phyloP scores from a whole-genome alignment of 2,888 invertebrate genomes.

The Drosophila kambysellisi region DNA sequence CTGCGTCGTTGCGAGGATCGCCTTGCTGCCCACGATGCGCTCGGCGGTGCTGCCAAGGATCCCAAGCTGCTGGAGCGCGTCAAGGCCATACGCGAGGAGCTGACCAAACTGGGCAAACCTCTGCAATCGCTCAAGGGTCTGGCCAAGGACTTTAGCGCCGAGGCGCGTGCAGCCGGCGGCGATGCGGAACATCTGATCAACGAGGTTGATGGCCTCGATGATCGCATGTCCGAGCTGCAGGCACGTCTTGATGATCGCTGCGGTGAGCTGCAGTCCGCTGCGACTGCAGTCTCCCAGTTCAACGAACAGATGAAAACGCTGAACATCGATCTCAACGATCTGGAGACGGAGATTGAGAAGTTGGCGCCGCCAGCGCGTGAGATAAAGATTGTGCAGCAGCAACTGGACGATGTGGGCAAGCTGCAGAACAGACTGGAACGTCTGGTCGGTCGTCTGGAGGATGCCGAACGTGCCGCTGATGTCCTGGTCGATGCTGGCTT shows the following conservation, averaged over 20 bases:
- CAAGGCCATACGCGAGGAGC: slow-evolving; percentile 93
- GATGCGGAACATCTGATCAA: slow-evolving; percentile 92
- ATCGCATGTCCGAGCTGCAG: slow-evolving; percentile 91
- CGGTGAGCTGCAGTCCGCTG: slow-evolving; percentile 92
- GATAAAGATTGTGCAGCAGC: slow-evolving; percentile 92
- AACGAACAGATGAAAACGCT: slow-evolving; percentile 94
- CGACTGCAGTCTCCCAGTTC: slow-evolving; percentile 94
- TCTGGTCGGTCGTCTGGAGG: slow-evolving; percentile 88
- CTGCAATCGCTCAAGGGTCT: slow-evolving; percentile 86
- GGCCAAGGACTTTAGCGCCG: slow-evolving; percentile 91
- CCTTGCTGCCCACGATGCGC: slow-evolving; percentile 88
- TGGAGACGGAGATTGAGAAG: slow-evolving; percentile 93
- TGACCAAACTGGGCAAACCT: slow-evolving; percentile 91
- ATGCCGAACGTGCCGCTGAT: slow-evolving; percentile 90
- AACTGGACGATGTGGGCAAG: slow-evolving; percentile 91
- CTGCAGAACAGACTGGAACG: slow-evolving; percentile 89
- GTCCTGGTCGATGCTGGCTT: slow-evolving; percentile 93
- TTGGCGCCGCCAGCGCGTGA: slow-evolving; percentile 96
- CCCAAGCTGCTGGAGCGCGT: slow-evolving; percentile 94
- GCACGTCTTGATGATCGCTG: slow-evolving; percentile 92
- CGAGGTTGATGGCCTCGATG: slow-evolving; percentile 91
- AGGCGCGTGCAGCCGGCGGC: slow-evolving; percentile 91
- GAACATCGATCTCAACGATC: slow-evolving; percentile 90
- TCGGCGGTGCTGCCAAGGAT: slow-evolving; percentile 91
- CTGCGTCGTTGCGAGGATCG: slow-evolving; percentile 96